A percentile compares a stretch with the other conserved stretches of the same genome.
Evolutionary conservation across 2,113 vertebrate genomes (phyloP).

Genomic region (Mustela lutreola): DNA sequence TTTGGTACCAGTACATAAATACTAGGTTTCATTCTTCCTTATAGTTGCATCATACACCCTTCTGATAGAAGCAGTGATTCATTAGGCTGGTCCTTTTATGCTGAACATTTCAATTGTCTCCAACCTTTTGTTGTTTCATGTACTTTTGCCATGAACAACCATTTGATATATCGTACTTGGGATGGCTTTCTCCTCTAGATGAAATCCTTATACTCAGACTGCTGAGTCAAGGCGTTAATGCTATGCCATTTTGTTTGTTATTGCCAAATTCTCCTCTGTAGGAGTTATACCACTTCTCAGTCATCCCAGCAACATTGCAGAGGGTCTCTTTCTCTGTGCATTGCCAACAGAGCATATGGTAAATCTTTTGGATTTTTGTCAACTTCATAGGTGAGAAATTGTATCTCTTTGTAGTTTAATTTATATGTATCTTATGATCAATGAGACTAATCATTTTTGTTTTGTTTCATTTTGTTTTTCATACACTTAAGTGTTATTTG

Average conservation of each 20-base stretch:
- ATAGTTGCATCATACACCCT: not conserved
- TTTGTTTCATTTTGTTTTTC: not conserved
- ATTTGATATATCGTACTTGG: not conserved
- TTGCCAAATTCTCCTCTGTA: constrained; percentile 2
- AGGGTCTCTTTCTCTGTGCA: not conserved
- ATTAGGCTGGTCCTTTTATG: not conserved
- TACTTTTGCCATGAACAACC: not conserved
- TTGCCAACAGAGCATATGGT: not conserved
- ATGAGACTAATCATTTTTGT: not conserved
- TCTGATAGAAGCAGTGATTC: not conserved
- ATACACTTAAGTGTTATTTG: not conserved
- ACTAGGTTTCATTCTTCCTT: not conserved
- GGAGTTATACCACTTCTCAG: not conserved
- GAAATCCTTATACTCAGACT: not conserved
- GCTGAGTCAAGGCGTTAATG: not conserved
- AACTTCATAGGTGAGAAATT: not conserved
- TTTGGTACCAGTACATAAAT: not conserved
- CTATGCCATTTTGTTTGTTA: not conserved
- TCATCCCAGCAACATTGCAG: not conserved
- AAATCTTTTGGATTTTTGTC: not conserved
- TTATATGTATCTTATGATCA: not conserved
- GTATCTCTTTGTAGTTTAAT: not conserved
- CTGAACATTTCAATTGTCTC: not conserved
- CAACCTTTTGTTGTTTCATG: not conserved
- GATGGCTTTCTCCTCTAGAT: not conserved